Evolutionary conservation across 2,888 invertebrate species (phyloP).

Genomic region (Julus scanicus): DNA sequence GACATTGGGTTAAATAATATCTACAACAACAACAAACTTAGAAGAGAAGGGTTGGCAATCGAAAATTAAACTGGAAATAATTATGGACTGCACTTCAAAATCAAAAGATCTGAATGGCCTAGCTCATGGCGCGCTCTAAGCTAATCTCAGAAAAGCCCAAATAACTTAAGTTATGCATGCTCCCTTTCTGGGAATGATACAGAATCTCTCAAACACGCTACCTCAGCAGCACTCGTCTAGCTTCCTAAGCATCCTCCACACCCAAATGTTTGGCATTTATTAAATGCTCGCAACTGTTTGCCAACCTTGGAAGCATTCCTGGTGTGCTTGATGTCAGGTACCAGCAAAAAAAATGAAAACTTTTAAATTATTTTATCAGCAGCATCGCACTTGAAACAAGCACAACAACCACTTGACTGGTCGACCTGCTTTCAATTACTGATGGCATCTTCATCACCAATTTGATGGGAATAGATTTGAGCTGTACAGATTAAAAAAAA

Average conservation of each 20-base stretch:
- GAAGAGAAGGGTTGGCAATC: no score
- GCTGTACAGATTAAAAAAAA: not conserved
- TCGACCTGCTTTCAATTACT: constrained; percentile 27
- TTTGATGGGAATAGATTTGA: not conserved
- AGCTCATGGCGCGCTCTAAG: no score
- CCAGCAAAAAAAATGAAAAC: not conserved
- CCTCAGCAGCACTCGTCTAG: no score
- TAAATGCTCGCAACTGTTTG: not conserved
- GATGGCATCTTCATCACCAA: constrained; percentile 1
- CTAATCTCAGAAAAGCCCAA: no score
- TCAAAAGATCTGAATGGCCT: no score
- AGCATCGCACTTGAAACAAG: not conserved
- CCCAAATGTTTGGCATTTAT: constrained; percentile 26
- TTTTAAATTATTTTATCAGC: not conserved
- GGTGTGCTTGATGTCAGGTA: constrained; percentile 21
- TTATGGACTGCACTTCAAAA: no score
- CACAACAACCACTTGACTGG: constrained; percentile 29
- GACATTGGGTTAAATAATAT: no score
- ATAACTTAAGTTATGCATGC: no score
- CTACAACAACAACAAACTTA: no score
- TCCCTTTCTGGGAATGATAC: no score
- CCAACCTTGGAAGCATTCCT: constrained; percentile 31
- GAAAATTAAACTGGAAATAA: no score
- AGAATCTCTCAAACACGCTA: no score
- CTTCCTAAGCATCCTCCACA: not conserved